phyloP scores from a whole-genome alignment of 2,113 vertebrate genomes.

The Chionomys nivalis region DNA sequence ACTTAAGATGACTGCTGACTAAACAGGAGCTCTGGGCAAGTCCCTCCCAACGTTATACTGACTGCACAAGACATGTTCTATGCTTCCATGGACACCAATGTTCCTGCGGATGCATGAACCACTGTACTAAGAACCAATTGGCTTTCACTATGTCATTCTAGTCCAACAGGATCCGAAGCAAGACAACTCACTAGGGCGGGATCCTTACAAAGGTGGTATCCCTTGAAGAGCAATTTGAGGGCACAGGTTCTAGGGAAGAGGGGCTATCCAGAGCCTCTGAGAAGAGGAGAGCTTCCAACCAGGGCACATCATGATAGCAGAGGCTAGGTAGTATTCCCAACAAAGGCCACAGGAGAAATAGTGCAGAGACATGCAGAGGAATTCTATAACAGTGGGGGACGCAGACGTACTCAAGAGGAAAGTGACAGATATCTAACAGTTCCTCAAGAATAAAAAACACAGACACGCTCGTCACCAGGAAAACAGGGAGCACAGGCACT shows the following conservation, averaged over 20 bases:
- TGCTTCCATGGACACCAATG: fast-evolving
- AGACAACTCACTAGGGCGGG: neutral
- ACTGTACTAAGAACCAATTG: fast-evolving
- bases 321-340: neutral
- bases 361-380: fast-evolving
- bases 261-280: fast-evolving
- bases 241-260: fast-evolving
- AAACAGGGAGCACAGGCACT: neutral
- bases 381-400: neutral
- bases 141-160: fast-evolving
- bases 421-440: neutral
- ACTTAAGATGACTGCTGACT: fast-evolving
- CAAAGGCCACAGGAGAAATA: neutral
- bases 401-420: neutral
- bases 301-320: neutral
- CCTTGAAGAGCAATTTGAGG: fast-evolving
- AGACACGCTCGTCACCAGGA: neutral
- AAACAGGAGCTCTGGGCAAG: fast-evolving
- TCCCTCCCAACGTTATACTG: fast-evolving
- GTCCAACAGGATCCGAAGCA: neutral
- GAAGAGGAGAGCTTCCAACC: fast-evolving
- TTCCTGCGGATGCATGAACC: fast-evolving
- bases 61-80: fast-evolving
- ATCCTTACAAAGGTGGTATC: no score
- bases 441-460: neutral